Percentiles rank a stretch among this genome's conserved stretches.
phyloP scores from a whole-genome alignment of 2,797 vertebrate species.

The Fistularia tabacaria region DNA sequence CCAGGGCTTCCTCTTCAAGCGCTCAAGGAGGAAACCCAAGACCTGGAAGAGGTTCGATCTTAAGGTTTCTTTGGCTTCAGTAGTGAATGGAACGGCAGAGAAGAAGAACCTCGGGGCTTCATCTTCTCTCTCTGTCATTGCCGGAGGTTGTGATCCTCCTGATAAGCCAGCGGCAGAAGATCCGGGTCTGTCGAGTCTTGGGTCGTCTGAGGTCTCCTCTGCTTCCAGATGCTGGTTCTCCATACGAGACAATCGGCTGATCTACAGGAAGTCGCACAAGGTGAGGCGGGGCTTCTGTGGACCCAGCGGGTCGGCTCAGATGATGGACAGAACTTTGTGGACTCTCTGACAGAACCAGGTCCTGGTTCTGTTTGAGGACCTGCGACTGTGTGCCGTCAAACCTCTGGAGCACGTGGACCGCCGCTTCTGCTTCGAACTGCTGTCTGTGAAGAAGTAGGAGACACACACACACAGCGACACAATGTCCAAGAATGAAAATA shows the following conservation, averaged over 20 bases:
- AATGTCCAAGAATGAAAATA: neutral
- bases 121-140: too few species aligned
- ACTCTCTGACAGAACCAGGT: conserved; percentile 55
- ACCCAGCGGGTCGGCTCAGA: neutral
- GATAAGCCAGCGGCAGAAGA: too few species aligned
- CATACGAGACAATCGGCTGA: conserved; percentile 70
- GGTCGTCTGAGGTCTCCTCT: neutral
- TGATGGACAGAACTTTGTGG: neutral
- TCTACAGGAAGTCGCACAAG: conserved; percentile 76
- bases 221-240: conserved; percentile 72
- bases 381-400: conserved; percentile 75
- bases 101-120: too few species aligned
- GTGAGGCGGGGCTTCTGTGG: conserved; percentile 31
- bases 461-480: neutral
- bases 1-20: conserved; percentile 76
- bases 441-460: conserved; percentile 75
- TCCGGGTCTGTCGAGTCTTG: neutral
- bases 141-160: too few species aligned
- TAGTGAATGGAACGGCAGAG: too few species aligned
- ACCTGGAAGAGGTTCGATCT: conserved; percentile 70
- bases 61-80: neutral
- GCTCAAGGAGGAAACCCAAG: conserved; percentile 71
- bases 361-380: conserved; percentile 69
- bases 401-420: conserved; percentile 66
- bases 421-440: conserved; percentile 74